Base-by-base conservation (phyloP, 2,888 invertebrate genomes). In the Hofmannophila pseudospretella region DNA sequence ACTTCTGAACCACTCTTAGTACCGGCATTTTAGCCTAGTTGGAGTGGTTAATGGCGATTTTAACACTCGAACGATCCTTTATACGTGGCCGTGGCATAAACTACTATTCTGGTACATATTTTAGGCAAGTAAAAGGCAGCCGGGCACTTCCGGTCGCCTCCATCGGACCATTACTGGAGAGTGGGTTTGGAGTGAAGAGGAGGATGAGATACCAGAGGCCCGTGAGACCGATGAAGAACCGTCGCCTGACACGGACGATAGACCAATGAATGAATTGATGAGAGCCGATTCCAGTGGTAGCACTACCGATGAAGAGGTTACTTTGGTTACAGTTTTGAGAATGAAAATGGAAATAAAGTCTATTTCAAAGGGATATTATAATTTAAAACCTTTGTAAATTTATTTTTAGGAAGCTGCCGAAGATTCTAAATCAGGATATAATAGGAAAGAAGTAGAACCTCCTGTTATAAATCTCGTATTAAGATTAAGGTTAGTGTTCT, bases 151-250 rank as follows among this genome's bases (percentile, higher is more conserved):
- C 2, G 93, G 94, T 1, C 88, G 93, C 4, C 79, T 96, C 22
- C 96, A 96, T 70, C 91, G 97, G 50, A 97, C 96, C 0, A 93
- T 95, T 40, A 96, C 96, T 0, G 97, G 97, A 0, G 96, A 96
- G 64, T 98, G 98, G 98, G 96, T 96, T 36, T 98, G 98, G 98
- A 96, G 96, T 9, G 96, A 96, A 44, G 96, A 95, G 56, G 97
- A 97, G 54, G 78, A 74, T 0, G 65, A 64, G 3, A 44, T 23
- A 0, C 37, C 30, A 0, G 58, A 53, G 1, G 42, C 32, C 0
- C 35, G 32, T 0, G 67, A 64, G 0, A 66, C 66, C 0, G 71
- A 70, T 1, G 67, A 67, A 0, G 65, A 66, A 2, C 19, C 50
- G 0, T 41, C 55, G 0, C n/a, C 19, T 49, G 37, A 56, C 46